phyloP scores from a whole-genome alignment of 2,888 invertebrate genomes.

The Clistopyga incitator region DNA sequence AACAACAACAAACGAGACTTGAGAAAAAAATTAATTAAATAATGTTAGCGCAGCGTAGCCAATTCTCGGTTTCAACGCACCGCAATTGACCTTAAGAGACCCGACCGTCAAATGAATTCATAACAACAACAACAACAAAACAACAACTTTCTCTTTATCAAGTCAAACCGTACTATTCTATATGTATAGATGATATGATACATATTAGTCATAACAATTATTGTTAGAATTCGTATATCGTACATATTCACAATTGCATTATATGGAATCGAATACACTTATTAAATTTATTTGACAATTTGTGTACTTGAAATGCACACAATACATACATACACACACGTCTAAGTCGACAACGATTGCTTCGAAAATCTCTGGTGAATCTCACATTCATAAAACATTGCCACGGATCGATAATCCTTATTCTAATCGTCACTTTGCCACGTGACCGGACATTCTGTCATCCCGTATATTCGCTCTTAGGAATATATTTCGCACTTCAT shows the following conservation, averaged over 20 bases:
- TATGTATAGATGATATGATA: constrained; percentile 72
- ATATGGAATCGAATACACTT: constrained; percentile 69
- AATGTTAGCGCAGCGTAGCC: constrained; percentile 63
- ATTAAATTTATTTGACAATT: constrained; percentile 75
- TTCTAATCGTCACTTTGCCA: constrained; percentile 48
- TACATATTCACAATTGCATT: constrained; percentile 68
- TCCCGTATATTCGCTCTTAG: constrained; percentile 21
- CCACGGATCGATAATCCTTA: constrained; percentile 26
- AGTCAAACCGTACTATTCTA: constrained; percentile 78
- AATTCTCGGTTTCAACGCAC: constrained; percentile 74
- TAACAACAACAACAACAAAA: constrained; percentile 65
- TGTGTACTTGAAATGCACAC: constrained; percentile 72
- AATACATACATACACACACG: constrained; percentile 67
- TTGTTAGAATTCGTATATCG: constrained; percentile 54
- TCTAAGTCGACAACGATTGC: constrained; percentile 72
- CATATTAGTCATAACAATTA: constrained; percentile 70
- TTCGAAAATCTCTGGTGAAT: constrained; percentile 76
- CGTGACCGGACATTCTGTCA: constrained; percentile 49
- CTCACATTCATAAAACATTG: constrained; percentile 36
- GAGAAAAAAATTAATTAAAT: constrained; percentile 13
- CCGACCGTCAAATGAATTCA: constrained; percentile 70
- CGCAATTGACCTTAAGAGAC: constrained; percentile 70
- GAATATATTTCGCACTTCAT: constrained; percentile 24
- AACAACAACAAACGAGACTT: constrained; percentile 16
- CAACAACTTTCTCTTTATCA: constrained; percentile 70